Base-by-base conservation (phyloP, 1,140 invertebrate species). In the Temnothorax curvispinosus region DNA sequence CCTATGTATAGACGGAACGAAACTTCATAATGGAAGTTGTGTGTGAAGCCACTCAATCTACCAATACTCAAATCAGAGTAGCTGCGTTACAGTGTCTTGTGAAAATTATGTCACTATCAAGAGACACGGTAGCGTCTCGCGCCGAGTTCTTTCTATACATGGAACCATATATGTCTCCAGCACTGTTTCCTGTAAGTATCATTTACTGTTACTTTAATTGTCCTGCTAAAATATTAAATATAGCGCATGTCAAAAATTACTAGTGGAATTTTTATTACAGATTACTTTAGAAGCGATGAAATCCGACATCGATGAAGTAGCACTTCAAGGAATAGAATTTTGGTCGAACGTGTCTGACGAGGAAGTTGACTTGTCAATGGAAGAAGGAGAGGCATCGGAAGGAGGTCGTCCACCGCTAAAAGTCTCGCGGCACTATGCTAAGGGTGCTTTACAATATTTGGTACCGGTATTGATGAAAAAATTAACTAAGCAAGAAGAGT, bases 21-120 rank as follows among this genome's bases (percentile, higher is more conserved):
- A 99, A 99, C 95, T 99, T 99, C 93, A 99, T 99, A 62, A 99
- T 99, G 99, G 99, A 99, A 96, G 99, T 99, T 38, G 99, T 99
- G 11, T 99, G 99, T 94, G 97, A 98, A 95, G 97, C 98, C 27
- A 98, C 98, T 13, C 98, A 98, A 92, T 98, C 97, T 3, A 93
- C 96, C 56, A 98, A 99, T 93, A 97, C 98, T 56, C 97, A 98
- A 95, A 98, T 99, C 77, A 97, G 98, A 96, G 99, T 99, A 47
- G 98, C 98, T 15, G 99, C 99, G 18, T 95, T 99, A 62, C 99
- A 99, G 94, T 99, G 99, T 96, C 96, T 99, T 91, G 99, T 99
- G 50, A 99, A 99, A 96, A 99, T 99, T 90, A 98, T 99, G 97
- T 99, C 99, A 0, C 96, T n/a, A n/a, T n/a, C n/a, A n/a, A n/a